Conservation (phyloP, 2,113 vertebrate species). For the Damaliscus lunatus region DNA sequence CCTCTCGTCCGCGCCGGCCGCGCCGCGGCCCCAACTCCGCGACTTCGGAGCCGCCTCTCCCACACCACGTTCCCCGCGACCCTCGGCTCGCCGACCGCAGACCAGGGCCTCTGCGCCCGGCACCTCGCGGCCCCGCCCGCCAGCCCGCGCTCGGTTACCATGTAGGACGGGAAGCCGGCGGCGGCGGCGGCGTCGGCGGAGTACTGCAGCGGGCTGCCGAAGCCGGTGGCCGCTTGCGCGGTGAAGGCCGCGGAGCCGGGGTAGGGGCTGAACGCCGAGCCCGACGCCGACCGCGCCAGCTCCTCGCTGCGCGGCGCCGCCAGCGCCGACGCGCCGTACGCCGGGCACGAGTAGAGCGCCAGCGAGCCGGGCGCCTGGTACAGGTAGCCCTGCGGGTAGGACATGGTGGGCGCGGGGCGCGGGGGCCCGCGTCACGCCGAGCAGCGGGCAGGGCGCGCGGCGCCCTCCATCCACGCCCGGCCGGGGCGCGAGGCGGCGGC, state of each 20-base stretch:
- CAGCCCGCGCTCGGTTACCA: constrained; percentile 86
- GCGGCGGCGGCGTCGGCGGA: constrained; percentile 89
- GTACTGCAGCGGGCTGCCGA: constrained; percentile 95
- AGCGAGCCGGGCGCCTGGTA: constrained; percentile 98
- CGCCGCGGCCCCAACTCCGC: background rate
- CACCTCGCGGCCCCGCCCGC: background rate
- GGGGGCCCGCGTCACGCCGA: constrained; percentile 69
- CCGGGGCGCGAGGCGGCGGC: constrained; percentile 51
- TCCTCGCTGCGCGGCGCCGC: constrained; percentile 95
- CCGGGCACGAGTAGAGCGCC: constrained; percentile 97
- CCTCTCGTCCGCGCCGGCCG: background rate
- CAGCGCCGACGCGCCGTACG: constrained; percentile 94
- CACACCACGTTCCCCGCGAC: background rate
- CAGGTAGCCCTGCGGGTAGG: constrained; percentile 99
- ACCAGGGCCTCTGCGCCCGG: background rate
- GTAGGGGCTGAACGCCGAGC: constrained; percentile 98
- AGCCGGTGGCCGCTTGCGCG: constrained; percentile 90
- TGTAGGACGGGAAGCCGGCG: constrained; percentile 96
- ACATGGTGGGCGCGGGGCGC: constrained; percentile 88
- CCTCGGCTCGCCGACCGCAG: background rate
- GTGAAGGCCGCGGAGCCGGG: constrained; percentile 97
- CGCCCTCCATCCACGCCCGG: constrained; percentile 67
- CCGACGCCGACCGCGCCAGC: constrained; percentile 94
- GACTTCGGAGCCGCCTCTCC: background rate
- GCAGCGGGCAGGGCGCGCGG: constrained; percentile 59